phyloP scores from a whole-genome alignment of 2,797 vertebrate species.

The Esox lucius region DNA sequence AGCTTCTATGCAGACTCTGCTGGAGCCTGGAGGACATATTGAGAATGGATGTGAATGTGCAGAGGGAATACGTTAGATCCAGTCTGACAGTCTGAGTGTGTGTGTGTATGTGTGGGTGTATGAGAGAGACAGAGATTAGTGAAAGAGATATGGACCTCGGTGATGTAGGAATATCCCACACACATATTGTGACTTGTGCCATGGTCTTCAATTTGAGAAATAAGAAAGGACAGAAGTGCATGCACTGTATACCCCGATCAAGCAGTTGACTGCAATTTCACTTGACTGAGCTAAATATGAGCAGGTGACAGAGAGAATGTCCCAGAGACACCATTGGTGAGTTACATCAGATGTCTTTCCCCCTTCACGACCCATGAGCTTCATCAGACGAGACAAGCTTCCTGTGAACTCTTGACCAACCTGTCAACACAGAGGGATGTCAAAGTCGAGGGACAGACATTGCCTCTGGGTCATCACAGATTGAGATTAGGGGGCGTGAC shows the following conservation, averaged over 20 bases:
- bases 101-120: no score
- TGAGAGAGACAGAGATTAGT: not conserved
- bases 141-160: not conserved
- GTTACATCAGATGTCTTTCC: not conserved
- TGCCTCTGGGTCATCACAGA: not conserved
- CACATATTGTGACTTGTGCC: not conserved
- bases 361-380: not conserved
- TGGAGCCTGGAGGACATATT: not conserved
- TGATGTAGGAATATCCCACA: not conserved
- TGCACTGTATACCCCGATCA: not conserved
- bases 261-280: not conserved
- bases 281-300: slow-evolving; percentile 40
- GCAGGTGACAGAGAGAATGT: slow-evolving; percentile 36
- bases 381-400: not conserved
- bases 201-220: not conserved
- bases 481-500: not conserved
- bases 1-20: not conserved
- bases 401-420: not conserved
- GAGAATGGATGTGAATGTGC: not conserved
- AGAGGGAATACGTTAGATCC: not conserved
- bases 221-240: not conserved
- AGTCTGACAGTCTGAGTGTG: not conserved
- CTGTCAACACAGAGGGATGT: not conserved
- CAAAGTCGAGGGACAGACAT: not conserved
- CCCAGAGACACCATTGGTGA: not conserved